Base-by-base conservation (phyloP, 2,797 vertebrate species). In the Euthynnus affinis region DNA sequence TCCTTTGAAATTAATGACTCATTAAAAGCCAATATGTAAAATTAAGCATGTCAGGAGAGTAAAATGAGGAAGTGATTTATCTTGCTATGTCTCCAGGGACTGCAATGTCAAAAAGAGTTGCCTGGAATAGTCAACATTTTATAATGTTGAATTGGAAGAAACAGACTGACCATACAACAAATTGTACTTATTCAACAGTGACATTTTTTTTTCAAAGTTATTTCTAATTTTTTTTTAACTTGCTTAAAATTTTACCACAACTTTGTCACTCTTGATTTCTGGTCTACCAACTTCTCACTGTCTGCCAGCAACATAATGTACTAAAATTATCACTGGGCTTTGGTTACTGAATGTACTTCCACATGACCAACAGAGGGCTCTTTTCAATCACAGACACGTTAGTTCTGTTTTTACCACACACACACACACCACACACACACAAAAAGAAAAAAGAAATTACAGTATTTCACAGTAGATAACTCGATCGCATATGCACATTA, bases 301-400 rank as follows among this genome's bases (percentile, higher is more conserved):
- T 48, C 40, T 61, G 20, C 32, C 25, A 74, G 18, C 17, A 58
- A 56, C 60, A 76, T 71, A 34, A 72, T 71, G 44, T 55, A 34
- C 62, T 57, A 51, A 82, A 85, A 76, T 77, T 25, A 78, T 74
- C 52, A 55, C 18, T 22, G 23, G 46, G 59, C 20, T 83, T 67
- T 46, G 27, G 59, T 80, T 51, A 61, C 40, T 67, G 32, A 17
- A 13, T 72, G 12, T 60, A 32, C 40, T 17, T 18, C 40, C 14
- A 49, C 20, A 60, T 83, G 66, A 79, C 88, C 89, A 76, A 77
- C 60, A 92, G 89, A 74, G 88, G 88, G 78, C 87, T 74, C 87
- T 76, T 80, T 83, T 62, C 5, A 7, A 74, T 76, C 37, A 62
- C 62, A 81, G 22, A 84, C 73, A 57, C 18, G 0, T 13, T 29